Conservation (phyloP, 2,797 vertebrate species). For the Myotis daubentonii region DNA sequence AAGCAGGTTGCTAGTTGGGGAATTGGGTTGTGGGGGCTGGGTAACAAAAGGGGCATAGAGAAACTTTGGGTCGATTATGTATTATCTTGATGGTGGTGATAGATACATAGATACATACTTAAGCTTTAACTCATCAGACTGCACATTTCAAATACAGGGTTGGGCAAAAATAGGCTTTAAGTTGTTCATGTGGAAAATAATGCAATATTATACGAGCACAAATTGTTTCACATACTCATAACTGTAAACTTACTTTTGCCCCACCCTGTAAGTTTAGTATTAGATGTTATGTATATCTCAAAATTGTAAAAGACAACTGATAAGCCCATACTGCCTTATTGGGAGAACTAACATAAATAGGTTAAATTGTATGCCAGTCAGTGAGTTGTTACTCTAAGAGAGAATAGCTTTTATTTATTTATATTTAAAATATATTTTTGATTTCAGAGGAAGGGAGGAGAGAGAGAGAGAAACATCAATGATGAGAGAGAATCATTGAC, state of each 20-base stretch:
- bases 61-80: neutral
- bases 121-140: neutral
- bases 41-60: neutral
- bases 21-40: neutral
- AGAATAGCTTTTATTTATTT: neutral
- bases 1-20: neutral
- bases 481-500: no score
- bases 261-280: neutral
- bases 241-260: neutral
- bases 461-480: no score
- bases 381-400: neutral
- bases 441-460: no score
- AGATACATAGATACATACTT: neutral
- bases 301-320: neutral
- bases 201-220: neutral
- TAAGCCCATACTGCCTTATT: neutral
- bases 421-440: no score
- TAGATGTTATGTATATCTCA: neutral
- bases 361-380: neutral
- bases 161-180: neutral
- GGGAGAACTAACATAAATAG: neutral
- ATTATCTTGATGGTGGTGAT: neutral
- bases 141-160: neutral
- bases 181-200: neutral
- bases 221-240: neutral